A percentile compares a stretch with the other conserved stretches of the same genome.
Conservation (phyloP, 2,113 vertebrate species). For the Galemys pyrenaicus region DNA sequence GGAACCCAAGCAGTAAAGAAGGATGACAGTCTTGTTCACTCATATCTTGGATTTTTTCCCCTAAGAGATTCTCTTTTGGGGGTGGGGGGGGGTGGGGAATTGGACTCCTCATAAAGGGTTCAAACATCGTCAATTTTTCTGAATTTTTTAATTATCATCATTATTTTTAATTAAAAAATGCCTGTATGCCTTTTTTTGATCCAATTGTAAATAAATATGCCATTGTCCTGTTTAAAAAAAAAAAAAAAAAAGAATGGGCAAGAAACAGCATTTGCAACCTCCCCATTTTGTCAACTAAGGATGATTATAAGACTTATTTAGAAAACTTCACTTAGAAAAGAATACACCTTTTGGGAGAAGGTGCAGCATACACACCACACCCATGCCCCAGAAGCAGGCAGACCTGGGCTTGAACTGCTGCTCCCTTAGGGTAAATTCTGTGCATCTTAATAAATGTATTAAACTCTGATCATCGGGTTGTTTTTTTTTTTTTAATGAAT, state of each 20-base stretch:
- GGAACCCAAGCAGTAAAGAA: conserved; percentile 22
- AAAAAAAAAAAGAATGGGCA: no score
- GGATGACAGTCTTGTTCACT: conserved; percentile 66
- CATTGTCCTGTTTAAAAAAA: conserved; percentile 85
- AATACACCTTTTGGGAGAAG: background rate
- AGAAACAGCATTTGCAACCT: no score
- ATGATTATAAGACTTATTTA: background rate
- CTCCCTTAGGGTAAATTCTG: background rate
- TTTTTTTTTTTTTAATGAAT: background rate
- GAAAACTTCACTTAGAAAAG: background rate
- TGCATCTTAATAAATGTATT: background rate
- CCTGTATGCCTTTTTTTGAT: conserved; percentile 87
- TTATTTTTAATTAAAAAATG: conserved; percentile 87
- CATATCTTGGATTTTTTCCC: conserved; percentile 58
- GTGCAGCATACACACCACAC: rapidly evolving
- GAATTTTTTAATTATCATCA: conserved; percentile 79
- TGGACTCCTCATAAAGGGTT: conserved; percentile 64
- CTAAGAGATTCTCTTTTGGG: conserved; percentile 55
- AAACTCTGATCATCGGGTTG: background rate
- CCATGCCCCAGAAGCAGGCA: background rate
- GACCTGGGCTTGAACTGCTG: background rate
- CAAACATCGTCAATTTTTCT: conserved; percentile 77
- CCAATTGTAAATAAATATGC: conserved; percentile 88
- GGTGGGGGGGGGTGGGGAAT: background rate
- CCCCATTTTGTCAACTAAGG: background rate